Base-by-base conservation (phyloP, 2,888 invertebrate genomes). In the Rhingia campestris region DNA sequence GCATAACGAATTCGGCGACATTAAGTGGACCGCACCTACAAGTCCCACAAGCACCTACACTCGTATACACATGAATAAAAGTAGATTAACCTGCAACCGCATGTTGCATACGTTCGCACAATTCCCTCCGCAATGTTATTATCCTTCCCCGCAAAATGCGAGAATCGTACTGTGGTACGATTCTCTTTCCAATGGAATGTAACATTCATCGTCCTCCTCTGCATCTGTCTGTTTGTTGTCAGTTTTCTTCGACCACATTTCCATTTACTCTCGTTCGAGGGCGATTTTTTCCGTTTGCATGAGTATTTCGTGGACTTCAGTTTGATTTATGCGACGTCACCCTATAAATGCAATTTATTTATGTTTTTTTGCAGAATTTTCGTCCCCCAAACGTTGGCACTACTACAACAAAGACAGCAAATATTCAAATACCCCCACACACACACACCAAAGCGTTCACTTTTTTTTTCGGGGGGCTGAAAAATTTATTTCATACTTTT, bases 261-360 rank as follows among this genome's bases (percentile, higher is more conserved):
- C 66, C 81, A 77, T 82, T 66, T 67, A 51, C 56, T 63, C 9
- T 37, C 37, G 12, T 37, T 39, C 69, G 47, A 33, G 14, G 10
- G 51, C 41, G 32, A 58, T 47, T 70, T 53, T 61, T 33, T 67
- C 35, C 39, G 6, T 51, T 56, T 33, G 32, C 22, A 37, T 49
- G 64, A 64, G 64, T 51, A 67, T 79, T 80, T 66, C 69, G 61
- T 75, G 69, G 61, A 79, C 79, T 80, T 80, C 84, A 84, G 66
- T 80, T 80, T 84, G 84, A 84, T 84, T 84, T 84, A 84, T 84
- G 74, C 80, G 74, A 75, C 75, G 84, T 84, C 84, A 84, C 70
- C 84, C 75, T 84, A 69, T 74, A 84, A 84, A 84, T 84, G 84
- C 84, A 84, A 80, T 84, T 84, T 84, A 84, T 84, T 79, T 84